A percentile compares a stretch with the other conserved stretches of the same genome.
Evolutionary conservation across 2,113 vertebrate genomes (phyloP).

Genomic region (Macrotus californicus): DNA sequence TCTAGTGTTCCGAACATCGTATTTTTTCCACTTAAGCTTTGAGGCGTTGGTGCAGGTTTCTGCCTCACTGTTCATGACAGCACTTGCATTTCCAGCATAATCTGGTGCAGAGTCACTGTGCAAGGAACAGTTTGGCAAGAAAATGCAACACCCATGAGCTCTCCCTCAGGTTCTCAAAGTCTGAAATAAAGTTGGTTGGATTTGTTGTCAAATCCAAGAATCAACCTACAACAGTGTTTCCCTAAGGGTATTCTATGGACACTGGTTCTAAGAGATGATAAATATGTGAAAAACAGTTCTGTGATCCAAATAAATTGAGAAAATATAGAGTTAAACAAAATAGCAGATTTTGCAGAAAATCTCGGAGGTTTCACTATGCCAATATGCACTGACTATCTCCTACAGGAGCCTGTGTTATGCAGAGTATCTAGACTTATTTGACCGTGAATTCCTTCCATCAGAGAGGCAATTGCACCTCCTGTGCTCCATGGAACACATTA

Average conservation of each 20-base stretch:
- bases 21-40: neutral
- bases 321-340: neutral
- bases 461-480: neutral
- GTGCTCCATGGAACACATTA: neutral
- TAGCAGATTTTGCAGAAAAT: neutral
- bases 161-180: constrained; percentile 3
- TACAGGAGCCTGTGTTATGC: neutral
- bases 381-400: neutral
- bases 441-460: neutral
- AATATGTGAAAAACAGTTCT: neutral
- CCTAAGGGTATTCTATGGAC: neutral
- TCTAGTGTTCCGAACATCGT: neutral
- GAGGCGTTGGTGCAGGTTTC: neutral
- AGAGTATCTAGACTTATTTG: neutral
- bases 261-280: neutral
- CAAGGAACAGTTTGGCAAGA: constrained; percentile 37
- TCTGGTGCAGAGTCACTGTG: neutral
- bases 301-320: neutral
- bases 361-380: neutral
- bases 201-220: constrained; percentile 38
- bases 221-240: neutral
- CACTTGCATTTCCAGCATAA: neutral
- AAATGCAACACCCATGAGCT: constrained; percentile 15
- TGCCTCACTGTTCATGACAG: neutral
- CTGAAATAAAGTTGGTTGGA: constrained; percentile 46